Conservation (phyloP, 2,797 vertebrate species). For the Squalus acanthias region DNA sequence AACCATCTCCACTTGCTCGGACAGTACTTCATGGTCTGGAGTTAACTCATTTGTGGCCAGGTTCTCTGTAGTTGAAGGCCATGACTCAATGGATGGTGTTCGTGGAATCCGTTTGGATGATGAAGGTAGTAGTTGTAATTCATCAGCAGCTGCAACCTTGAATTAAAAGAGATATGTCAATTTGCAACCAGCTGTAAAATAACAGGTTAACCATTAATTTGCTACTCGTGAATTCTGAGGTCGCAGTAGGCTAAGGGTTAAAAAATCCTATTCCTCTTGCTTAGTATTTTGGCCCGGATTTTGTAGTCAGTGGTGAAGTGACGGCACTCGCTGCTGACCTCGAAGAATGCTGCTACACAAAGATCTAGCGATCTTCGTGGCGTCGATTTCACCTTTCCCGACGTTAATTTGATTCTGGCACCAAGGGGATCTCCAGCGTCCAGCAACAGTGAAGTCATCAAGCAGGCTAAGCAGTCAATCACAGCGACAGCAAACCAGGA, state of each 20-base stretch:
- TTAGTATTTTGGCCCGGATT: background rate
- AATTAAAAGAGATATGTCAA: background rate
- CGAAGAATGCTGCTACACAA: too few relatives aligned
- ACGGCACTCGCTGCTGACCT: too few relatives aligned
- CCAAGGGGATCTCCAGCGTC: too few relatives aligned
- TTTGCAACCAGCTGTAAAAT: background rate
- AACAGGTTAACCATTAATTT: background rate
- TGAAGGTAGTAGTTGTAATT: slow-evolving; percentile 54
- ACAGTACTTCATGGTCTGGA: background rate
- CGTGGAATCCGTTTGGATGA: slow-evolving; percentile 49
- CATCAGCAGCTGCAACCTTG: slow-evolving; percentile 52
- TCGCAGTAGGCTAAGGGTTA: background rate
- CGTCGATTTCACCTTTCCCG: too few relatives aligned
- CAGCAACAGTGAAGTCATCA: too few relatives aligned
- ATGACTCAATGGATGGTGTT: slow-evolving; percentile 50
- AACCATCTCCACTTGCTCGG: background rate
- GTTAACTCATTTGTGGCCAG: background rate
- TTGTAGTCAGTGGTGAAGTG: too few relatives aligned
- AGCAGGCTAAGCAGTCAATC: too few relatives aligned
- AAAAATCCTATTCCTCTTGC: background rate
- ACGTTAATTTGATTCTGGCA: too few relatives aligned
- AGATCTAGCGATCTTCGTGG: too few relatives aligned
- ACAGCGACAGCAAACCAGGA: too few relatives aligned
- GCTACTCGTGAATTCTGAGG: background rate
- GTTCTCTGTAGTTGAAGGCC: slow-evolving; percentile 42